These are phyloP conservation scores for Anastatus disparis DNA, from an alignment of 1,140 invertebrate species.

Conservation along the genomic window DNA sequence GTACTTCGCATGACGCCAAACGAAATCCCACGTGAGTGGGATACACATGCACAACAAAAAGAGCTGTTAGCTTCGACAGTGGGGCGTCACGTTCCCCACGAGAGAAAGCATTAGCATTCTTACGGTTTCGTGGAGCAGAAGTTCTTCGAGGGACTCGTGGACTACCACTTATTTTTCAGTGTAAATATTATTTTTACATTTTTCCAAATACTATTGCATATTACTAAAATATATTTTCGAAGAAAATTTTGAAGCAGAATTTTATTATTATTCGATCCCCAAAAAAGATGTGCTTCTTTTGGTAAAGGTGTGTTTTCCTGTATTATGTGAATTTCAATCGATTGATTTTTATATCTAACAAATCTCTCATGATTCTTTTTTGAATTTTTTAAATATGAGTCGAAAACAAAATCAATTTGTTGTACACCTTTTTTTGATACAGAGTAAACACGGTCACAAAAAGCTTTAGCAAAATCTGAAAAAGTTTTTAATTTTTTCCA, in stretches of 20 bases:
- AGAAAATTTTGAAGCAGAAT: no score
- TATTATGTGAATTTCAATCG: background rate
- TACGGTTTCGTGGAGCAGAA: no score
- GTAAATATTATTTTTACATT: background rate
- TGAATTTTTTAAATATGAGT: background rate
- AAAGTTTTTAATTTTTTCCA: background rate
- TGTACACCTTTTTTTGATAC: background rate
- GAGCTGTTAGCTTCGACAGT: no score
- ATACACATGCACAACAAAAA: no score
- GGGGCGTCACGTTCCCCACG: no score
- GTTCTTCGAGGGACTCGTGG: no score
- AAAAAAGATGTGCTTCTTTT: background rate
- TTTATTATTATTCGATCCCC: background rate
- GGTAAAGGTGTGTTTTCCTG: background rate
- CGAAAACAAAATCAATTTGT: background rate
- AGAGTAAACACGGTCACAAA: background rate
- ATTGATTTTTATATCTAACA: background rate
- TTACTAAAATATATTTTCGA: background rate
- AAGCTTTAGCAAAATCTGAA: background rate
- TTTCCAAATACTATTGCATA: background rate
- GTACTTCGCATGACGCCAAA: no score
- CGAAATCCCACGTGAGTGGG: no score
- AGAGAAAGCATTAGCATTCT: no score
- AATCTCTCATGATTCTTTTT: background rate
- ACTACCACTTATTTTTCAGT: no score